Conservation (phyloP, 1,140 invertebrate species). For the Marisa cornuarietis region DNA sequence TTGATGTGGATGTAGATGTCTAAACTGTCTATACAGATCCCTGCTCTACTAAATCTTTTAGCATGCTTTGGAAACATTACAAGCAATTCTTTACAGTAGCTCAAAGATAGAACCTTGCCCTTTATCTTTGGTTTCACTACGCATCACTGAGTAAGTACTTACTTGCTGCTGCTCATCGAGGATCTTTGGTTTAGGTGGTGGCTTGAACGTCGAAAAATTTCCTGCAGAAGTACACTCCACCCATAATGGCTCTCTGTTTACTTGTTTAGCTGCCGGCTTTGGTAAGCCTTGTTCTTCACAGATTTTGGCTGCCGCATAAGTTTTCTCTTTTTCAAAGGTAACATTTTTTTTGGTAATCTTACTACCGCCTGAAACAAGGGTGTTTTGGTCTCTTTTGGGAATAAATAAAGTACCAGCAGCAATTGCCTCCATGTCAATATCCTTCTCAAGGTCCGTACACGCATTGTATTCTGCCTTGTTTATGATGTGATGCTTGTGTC, state of each 20-base stretch:
- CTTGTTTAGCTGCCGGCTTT: background rate
- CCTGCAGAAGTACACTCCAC: slow-evolving; percentile 6
- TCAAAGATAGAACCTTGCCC: too few species aligned
- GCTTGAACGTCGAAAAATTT: slow-evolving; percentile 22
- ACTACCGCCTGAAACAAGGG: background rate
- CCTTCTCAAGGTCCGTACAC: slow-evolving; percentile 5
- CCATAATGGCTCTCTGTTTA: background rate
- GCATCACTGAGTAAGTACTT: too few species aligned
- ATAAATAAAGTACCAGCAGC: background rate
- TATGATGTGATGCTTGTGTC: slow-evolving; percentile 5
- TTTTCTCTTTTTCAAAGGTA: slow-evolving; percentile 15
- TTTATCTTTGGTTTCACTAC: too few species aligned
- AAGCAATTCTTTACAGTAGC: too few species aligned
- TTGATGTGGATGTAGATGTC: too few species aligned
- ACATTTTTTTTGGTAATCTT: slow-evolving; percentile 18
- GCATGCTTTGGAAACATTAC: too few species aligned
- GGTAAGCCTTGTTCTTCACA: background rate
- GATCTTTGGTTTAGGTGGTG: background rate
- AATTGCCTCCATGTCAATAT: background rate
- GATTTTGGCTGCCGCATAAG: background rate
- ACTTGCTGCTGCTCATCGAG: background rate
- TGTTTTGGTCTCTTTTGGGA: slow-evolving; percentile 4
- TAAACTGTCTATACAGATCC: too few species aligned
- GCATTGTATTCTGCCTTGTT: slow-evolving; percentile 14
- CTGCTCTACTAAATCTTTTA: too few species aligned